Conservation (phyloP, 2,888 invertebrate genomes). For the Melanostoma mellinum region DNA sequence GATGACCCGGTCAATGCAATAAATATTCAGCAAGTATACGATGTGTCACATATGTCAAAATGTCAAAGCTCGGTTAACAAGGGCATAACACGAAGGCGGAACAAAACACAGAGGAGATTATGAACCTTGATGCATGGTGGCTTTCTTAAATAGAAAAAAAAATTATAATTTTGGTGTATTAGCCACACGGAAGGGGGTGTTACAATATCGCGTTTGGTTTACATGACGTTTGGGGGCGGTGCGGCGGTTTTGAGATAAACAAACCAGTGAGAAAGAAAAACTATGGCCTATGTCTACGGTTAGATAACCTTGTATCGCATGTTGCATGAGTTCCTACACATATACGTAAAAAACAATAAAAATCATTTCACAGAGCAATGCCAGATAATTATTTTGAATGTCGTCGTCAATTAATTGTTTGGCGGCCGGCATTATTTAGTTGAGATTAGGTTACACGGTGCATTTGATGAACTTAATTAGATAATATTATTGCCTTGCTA, state of each 20-base stretch:
- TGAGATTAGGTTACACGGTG: constrained; percentile 54
- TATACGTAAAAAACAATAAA: background rate
- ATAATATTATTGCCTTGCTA: constrained; percentile 35
- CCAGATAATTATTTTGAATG: constrained; percentile 28
- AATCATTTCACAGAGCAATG: constrained; percentile 33
- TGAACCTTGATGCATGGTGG: constrained; percentile 10
- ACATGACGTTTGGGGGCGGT: background rate
- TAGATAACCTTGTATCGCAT: constrained; percentile 25
- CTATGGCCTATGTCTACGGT: constrained; percentile 1
- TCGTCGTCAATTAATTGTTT: constrained; percentile 57
- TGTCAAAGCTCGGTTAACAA: background rate
- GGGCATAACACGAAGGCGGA: constrained; percentile 3
- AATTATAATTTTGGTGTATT: constrained; percentile 43
- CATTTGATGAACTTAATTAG: constrained; percentile 52
- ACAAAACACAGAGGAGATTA: constrained; percentile 24
- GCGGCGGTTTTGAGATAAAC: background rate
- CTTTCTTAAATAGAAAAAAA: constrained; percentile 29
- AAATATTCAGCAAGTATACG: too few relatives aligned
- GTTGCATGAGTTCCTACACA: background rate
- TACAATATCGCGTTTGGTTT: constrained; percentile 13
- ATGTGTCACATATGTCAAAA: background rate
- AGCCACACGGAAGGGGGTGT: constrained; percentile 24
- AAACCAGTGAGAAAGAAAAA: background rate
- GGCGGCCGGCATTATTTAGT: constrained; percentile 45
- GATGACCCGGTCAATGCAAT: too few relatives aligned